These are phyloP conservation scores for Lepidotrigona ventralis DNA, from an alignment of 1,140 invertebrate genomes.

Conservation along the genomic window DNA sequence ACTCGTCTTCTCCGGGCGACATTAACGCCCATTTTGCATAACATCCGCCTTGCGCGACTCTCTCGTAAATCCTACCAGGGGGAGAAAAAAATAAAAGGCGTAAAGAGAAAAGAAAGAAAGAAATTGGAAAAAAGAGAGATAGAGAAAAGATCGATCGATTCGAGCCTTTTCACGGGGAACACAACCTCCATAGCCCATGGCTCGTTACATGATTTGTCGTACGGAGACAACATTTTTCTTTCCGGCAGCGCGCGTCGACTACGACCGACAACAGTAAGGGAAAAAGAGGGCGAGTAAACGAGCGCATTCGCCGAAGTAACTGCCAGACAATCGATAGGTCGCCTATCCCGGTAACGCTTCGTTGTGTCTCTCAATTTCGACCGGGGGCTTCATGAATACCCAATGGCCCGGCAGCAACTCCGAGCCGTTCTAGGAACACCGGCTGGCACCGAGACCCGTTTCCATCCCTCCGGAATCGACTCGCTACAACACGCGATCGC, in stretches of 20 bases:
- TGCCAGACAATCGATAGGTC: conserved; percentile 77
- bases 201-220: conserved; percentile 14
- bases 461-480: conserved; percentile 63
- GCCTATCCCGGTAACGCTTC: conserved; percentile 71
- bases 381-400: conserved; percentile 75
- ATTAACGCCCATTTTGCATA: conserved; percentile 14
- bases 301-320: conserved; percentile 72
- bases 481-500: conserved; percentile 62
- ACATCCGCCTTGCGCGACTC: not conserved
- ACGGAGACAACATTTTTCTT: conserved; percentile 43
- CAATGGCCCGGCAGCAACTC: conserved; percentile 72
- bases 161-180: not conserved
- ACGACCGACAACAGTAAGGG: conserved; percentile 20
- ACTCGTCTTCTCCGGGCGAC: not conserved
- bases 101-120: not conserved
- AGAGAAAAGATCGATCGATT: not conserved
- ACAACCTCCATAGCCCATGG: not conserved
- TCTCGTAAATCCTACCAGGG: not conserved
- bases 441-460: conserved; percentile 72
- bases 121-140: too few species aligned
- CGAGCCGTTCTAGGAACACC: conserved; percentile 74
- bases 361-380: conserved; percentile 78
- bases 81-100: too few species aligned
- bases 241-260: conserved; percentile 6
- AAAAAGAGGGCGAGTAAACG: conserved; percentile 65